A percentile compares a stretch with the other conserved stretches of the same genome.
Conservation (phyloP, 2,113 vertebrate species). For the Malurus melanocephalus region DNA sequence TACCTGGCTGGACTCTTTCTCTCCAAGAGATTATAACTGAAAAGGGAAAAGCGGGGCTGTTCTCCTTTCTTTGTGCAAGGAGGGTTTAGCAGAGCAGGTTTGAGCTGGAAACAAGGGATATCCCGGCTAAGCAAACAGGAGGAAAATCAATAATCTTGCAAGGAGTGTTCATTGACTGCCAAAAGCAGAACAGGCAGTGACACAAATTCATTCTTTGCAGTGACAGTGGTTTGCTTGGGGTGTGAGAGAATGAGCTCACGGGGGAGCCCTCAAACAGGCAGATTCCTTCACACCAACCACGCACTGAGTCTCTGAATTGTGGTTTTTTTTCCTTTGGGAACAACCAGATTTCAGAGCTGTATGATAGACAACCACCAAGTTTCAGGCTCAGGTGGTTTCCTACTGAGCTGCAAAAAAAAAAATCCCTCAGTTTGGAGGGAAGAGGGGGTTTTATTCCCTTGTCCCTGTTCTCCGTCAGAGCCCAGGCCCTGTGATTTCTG, state of each 20-base stretch:
- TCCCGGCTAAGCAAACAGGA: not conserved
- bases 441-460: not conserved
- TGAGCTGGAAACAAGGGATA: not conserved
- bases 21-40: not conserved
- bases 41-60: not conserved
- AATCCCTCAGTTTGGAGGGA: rapidly evolving
- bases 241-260: not conserved
- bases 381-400: not conserved
- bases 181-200: not conserved
- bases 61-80: not conserved
- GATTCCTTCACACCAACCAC: not conserved
- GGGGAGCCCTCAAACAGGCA: not conserved
- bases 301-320: not conserved
- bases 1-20: not conserved
- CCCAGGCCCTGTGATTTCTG: not conserved
- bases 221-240: not conserved
- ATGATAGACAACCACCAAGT: rapidly evolving
- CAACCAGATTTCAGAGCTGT: not conserved
- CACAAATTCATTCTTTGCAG: not conserved
- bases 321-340: not conserved
- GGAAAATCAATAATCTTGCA: not conserved
- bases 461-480: not conserved
- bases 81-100: not conserved
- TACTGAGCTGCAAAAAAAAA: not conserved
- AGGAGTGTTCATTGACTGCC: not conserved